Evolutionary conservation across 2,113 vertebrate species (phyloP).

Genomic region (Mionectes macconnelli): DNA sequence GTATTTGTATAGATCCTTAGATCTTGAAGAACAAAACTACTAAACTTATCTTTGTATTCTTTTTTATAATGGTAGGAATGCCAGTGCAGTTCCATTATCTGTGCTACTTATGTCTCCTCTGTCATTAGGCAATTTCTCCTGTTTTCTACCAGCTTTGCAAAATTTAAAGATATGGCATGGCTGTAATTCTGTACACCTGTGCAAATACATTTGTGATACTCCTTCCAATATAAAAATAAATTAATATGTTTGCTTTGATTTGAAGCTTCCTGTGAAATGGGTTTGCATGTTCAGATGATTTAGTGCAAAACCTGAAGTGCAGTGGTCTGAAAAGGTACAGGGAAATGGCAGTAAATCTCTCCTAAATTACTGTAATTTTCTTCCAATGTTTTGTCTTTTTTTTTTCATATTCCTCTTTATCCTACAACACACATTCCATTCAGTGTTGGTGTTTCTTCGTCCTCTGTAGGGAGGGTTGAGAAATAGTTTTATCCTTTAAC

Average conservation of each 20-base stretch:
- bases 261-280: constrained; percentile 1
- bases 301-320: background rate
- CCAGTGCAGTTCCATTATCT: background rate
- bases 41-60: background rate
- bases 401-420: background rate
- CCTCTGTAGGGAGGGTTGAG: background rate
- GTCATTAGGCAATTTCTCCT: background rate
- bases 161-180: background rate
- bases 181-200: constrained; percentile 15
- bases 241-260: constrained; percentile 12
- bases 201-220: background rate
- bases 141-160: background rate
- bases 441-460: background rate
- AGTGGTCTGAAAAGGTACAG: background rate
- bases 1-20: background rate
- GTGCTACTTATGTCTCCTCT: background rate
- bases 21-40: background rate
- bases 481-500: background rate
- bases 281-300: constrained; percentile 12
- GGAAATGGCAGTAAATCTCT: constrained; percentile 6
- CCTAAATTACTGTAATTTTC: background rate
- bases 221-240: constrained; percentile 4
- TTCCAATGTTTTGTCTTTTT: background rate
- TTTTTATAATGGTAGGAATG: background rate
- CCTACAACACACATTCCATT: background rate